phyloP scores from a whole-genome alignment of 1,140 invertebrate species.

The Drosophila insularis region DNA sequence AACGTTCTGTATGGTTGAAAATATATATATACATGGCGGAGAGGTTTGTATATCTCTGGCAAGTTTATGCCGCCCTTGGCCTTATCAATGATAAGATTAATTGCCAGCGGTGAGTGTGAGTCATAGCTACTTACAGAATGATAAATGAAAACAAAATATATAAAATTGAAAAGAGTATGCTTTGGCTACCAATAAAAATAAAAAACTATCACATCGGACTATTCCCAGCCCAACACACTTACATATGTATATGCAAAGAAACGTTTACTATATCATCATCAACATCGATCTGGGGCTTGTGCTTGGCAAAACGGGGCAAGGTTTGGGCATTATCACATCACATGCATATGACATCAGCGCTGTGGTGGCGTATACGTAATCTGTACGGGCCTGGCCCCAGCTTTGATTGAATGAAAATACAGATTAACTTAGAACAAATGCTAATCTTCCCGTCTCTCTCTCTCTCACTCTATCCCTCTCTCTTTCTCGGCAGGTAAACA shows the following conservation, averaged over 20 bases:
- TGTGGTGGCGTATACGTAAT: conserved; percentile 50
- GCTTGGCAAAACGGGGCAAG: conserved; percentile 64
- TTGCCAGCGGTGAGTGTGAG: conserved; percentile 43
- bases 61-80: conserved; percentile 62
- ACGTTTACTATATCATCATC: conserved; percentile 12
- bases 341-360: conserved; percentile 77
- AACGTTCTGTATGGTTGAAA: conserved; percentile 9
- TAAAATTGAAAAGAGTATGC: conserved; percentile 37
- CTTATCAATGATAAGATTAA: conserved; percentile 81
- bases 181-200: conserved; percentile 29
- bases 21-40: neutral
- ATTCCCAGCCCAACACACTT: neutral
- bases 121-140: conserved; percentile 10
- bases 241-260: conserved; percentile 24
- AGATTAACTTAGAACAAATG: conserved; percentile 12
- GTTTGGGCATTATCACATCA: conserved; percentile 74
- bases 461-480: conserved; percentile 65
- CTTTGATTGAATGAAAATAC: conserved; percentile 27
- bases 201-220: neutral
- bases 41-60: conserved; percentile 13
- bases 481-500: conserved; percentile 94
- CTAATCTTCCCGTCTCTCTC: conserved; percentile 9
- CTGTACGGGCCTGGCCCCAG: conserved; percentile 27
- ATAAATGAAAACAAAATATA: conserved; percentile 8
- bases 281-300: conserved; percentile 42